These are phyloP conservation scores for Garra rufa DNA, from an alignment of 2,113 vertebrate species.

Conservation along the genomic window DNA sequence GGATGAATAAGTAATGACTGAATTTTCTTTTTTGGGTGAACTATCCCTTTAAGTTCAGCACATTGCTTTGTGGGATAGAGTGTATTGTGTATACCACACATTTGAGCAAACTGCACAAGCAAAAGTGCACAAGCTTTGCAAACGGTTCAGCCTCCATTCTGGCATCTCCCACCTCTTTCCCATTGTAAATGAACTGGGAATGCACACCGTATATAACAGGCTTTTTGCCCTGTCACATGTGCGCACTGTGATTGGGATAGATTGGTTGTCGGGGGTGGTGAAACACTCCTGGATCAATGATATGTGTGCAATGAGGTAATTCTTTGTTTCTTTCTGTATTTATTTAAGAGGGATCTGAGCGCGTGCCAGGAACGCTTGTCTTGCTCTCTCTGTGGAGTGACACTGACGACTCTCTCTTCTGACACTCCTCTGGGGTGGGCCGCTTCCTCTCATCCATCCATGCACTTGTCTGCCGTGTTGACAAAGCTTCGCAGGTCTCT, in stretches of 20 bases:
- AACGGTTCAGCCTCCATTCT: conserved; percentile 4
- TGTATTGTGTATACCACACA: not conserved
- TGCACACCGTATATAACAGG: not conserved
- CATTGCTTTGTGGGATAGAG: not conserved
- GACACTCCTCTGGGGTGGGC: not conserved
- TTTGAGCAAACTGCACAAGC: not conserved
- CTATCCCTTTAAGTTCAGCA: not conserved
- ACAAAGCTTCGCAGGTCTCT: conserved; percentile 21
- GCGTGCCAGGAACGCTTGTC: not conserved
- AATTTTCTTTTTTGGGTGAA: not conserved
- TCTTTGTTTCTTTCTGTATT: conserved; percentile 24
- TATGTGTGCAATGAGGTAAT: conserved; percentile 19
- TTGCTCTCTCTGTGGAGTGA: conserved; percentile 24
- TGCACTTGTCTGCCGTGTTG: conserved; percentile 21
- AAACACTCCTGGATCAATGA: conserved; percentile 32
- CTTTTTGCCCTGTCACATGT: not conserved
- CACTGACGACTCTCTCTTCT: conserved; percentile 35
- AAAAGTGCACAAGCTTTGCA: not conserved
- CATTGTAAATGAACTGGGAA: not conserved
- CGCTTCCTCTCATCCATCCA: conserved; percentile 8
- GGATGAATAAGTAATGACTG: no score
- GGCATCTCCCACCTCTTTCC: not conserved
- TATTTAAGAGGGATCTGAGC: conserved; percentile 1
- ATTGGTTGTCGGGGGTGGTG: conserved; percentile 1
- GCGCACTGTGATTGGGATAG: conserved; percentile 16